A percentile compares a stretch with the other conserved stretches of the same genome.
phyloP scores from a whole-genome alignment of 2,888 invertebrate genomes.

The Scaptomyza flava region DNA sequence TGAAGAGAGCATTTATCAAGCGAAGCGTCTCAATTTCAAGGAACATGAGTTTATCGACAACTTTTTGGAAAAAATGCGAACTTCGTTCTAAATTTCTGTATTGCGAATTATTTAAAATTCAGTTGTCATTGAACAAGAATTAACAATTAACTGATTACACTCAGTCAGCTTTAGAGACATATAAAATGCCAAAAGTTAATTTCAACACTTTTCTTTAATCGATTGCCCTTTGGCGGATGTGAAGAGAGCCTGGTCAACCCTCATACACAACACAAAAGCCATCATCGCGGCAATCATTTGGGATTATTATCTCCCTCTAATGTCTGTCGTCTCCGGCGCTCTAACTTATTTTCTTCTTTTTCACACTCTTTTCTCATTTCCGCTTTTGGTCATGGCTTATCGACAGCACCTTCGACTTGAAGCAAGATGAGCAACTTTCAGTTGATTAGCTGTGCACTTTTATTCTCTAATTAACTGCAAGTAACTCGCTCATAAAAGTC shows the following conservation, averaged over 20 bases:
- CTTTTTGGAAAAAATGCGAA: slow-evolving; percentile 53
- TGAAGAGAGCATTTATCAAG: slow-evolving; percentile 33
- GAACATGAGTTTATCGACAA: slow-evolving; percentile 37
- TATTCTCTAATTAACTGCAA: slow-evolving; percentile 71
- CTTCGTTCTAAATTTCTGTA: not conserved
- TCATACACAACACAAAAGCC: slow-evolving; percentile 25
- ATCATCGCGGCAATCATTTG: slow-evolving; percentile 48
- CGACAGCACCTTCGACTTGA: slow-evolving; percentile 54
- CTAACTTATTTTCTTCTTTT: slow-evolving; percentile 11
- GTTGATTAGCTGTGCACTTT: slow-evolving; percentile 67
- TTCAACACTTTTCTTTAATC: slow-evolving; percentile 34
- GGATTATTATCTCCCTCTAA: slow-evolving; percentile 41
- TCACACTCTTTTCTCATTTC: slow-evolving; percentile 56
- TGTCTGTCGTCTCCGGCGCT: slow-evolving; percentile 6
- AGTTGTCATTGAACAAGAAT: too few species aligned
- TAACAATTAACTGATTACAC: too few species aligned
- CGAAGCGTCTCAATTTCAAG: slow-evolving; percentile 14
- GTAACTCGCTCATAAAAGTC: slow-evolving; percentile 65
- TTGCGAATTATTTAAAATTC: too few species aligned
- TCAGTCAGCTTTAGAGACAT: not conserved
- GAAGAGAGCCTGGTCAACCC: slow-evolving; percentile 38
- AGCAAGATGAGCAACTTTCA: slow-evolving; percentile 55
- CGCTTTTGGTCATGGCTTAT: slow-evolving; percentile 37
- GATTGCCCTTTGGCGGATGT: slow-evolving; percentile 37
- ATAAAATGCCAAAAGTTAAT: slow-evolving; percentile 15